phyloP scores from a whole-genome alignment of 1,140 invertebrate genomes.

The Diuraphis noxia region DNA sequence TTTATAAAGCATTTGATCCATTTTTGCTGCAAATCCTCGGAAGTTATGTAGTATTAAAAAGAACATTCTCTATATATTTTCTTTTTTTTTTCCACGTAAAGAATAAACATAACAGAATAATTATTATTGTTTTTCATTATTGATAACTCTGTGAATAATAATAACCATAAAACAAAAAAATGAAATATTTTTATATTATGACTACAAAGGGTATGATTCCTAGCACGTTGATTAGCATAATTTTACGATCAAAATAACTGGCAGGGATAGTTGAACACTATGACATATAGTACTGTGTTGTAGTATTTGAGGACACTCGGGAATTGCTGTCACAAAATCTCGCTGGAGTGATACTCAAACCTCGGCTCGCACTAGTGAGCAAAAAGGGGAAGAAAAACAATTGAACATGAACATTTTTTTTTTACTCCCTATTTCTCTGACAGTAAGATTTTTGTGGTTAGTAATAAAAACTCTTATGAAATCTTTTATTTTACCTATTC shows the following conservation, averaged over 20 bases:
- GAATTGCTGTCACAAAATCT: not conserved
- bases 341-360: not conserved
- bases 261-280: not conserved
- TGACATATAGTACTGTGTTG: not conserved
- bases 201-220: not conserved
- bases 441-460: not conserved
- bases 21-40: not conserved
- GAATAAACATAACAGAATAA: no score
- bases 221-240: not conserved
- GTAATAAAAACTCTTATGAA: not conserved
- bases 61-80: not conserved
- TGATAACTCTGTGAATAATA: not conserved
- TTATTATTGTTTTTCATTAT: not conserved
- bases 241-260: not conserved
- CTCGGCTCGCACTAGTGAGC: not conserved
- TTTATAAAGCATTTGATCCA: not conserved
- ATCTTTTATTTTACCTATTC: not conserved
- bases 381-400: not conserved
- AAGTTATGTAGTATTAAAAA: not conserved
- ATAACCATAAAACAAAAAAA: not conserved
- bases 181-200: not conserved
- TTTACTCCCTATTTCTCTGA: not conserved
- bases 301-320: not conserved
- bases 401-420: not conserved
- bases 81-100: not conserved